Evolutionary conservation across 2,888 invertebrate genomes (phyloP).

Genomic region (Eumacrocentrus americanus): DNA sequence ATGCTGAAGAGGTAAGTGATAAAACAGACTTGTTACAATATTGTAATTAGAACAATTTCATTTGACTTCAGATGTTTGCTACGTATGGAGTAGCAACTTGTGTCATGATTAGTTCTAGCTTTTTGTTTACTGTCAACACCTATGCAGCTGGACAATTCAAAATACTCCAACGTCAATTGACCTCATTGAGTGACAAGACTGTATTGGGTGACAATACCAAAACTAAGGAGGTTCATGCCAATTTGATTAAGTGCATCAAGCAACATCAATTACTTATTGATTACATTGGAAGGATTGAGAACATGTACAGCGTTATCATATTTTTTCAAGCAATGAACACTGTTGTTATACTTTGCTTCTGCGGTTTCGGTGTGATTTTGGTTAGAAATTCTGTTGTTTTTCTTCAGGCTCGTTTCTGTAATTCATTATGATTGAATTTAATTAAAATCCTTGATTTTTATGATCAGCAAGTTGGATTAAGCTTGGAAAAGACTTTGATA

Average conservation of each 20-base stretch:
- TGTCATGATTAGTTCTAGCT: constrained; percentile 29
- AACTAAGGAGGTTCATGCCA: constrained; percentile 6
- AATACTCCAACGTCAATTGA: constrained; percentile 35
- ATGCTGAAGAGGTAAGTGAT: too few relatives aligned
- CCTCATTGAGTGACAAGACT: constrained; percentile 24
- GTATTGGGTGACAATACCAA: neutral
- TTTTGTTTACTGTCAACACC: constrained; percentile 34
- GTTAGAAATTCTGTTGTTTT: too few relatives aligned
- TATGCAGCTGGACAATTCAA: constrained; percentile 37
- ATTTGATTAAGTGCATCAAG: constrained; percentile 31
- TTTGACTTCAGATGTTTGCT: constrained; percentile 19
- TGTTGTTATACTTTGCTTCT: constrained; percentile 35
- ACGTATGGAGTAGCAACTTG: constrained; percentile 25
- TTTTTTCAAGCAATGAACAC: constrained; percentile 31
- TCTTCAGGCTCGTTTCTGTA: too few relatives aligned
- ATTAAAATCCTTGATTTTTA: neutral
- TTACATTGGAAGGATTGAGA: constrained; percentile 32
- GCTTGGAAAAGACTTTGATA: neutral
- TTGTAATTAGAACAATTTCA: too few relatives aligned
- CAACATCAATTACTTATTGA: constrained; percentile 33
- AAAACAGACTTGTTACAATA: too few relatives aligned
- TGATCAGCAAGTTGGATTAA: too few relatives aligned
- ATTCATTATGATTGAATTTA: too few relatives aligned
- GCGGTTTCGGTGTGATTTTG: constrained; percentile 35
- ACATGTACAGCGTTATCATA: constrained; percentile 33